Evolutionary conservation across 2,113 vertebrate species (phyloP).

Genomic region (Podiceps cristatus): DNA sequence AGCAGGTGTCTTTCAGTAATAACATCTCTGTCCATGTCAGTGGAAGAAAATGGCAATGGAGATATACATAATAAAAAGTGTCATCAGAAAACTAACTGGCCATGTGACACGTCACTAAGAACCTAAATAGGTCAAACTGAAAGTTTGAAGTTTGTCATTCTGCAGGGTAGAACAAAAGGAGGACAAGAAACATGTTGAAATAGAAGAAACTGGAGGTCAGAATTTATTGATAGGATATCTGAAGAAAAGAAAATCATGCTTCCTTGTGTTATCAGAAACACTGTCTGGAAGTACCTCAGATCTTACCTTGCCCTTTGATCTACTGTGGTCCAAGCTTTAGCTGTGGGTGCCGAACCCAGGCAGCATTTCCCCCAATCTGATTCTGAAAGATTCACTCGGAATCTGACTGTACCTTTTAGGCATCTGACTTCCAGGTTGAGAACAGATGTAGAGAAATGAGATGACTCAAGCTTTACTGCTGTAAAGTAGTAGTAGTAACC

Average conservation of each 20-base stretch:
- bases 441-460: background rate
- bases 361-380: background rate
- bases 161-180: constrained; percentile 3
- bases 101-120: background rate
- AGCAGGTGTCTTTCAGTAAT: background rate
- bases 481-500: background rate
- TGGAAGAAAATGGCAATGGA: background rate
- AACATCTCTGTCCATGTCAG: background rate
- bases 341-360: background rate
- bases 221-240: background rate
- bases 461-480: background rate
- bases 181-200: constrained; percentile 53
- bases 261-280: background rate
- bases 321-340: fast-evolving
- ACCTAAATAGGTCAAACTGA: background rate
- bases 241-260: background rate
- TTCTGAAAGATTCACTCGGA: background rate
- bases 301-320: background rate
- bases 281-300: background rate
- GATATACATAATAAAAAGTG: background rate
- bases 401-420: background rate
- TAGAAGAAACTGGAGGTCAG: background rate
- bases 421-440: background rate
- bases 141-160: background rate
- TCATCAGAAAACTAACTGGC: background rate